Base-by-base conservation (phyloP, 2,888 invertebrate species). In the Omphaloscelis lunosa region DNA sequence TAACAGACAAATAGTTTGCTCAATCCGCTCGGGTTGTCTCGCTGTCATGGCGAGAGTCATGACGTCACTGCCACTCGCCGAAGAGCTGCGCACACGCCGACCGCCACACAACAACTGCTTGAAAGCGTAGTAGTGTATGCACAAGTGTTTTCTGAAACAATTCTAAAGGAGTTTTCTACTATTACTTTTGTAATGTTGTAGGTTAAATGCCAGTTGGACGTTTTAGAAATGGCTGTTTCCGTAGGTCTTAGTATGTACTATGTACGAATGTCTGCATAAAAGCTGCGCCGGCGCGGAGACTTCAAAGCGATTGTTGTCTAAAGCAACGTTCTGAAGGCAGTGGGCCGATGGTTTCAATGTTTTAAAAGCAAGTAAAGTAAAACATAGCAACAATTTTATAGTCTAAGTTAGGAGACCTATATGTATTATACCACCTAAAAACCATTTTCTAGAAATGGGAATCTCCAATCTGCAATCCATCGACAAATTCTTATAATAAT, bases 11-110 rank as follows among this genome's bases (percentile, higher is more conserved):
- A 95, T 93, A 97, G 97, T 96, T 96, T 97, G 97, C 94, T 96
- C 97, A 96, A 93, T 92, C 97, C 96, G 97, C 96, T 97, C 97
- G 96, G 97, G 97, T 96, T 92, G 94, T 92, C 94, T 89, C 87
- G 91, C 92, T 88, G 89, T 90, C 94, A 93, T 83, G 79, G 77
- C 63, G 68, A 62, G 34, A n/a, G 7, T 62, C 62, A 88, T 83
- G 84, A 75, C 85, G 84, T 84, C 84, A 86, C 77, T 68, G 76
- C 69, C 77, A 72, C 78, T 81, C 74, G 86, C 72, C 74, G 82
- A 83, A 82, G 85, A 88, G 87, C 68, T 81, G 90, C 89, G 90
- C 89, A 87, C 89, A 87, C 92, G 92, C 91, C 91, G 93, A 89
- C 86, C 92, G 90, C 84, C 88, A 85, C 88, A 83, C 89, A 87